phyloP scores from a whole-genome alignment of 2,888 invertebrate species.

The Eurois occulta region DNA sequence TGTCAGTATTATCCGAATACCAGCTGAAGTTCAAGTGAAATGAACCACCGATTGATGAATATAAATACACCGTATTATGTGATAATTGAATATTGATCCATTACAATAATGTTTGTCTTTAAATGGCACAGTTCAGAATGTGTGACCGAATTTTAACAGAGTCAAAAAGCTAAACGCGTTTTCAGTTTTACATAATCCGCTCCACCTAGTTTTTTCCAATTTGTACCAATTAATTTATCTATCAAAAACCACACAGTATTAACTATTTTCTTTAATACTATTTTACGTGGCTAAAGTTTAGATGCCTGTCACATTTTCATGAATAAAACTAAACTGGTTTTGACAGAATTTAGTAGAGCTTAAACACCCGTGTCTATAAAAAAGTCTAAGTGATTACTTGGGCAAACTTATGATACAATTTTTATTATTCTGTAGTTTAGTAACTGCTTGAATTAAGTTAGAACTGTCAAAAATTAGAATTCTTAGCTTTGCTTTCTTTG shows the following conservation, averaged over 20 bases:
- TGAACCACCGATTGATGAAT: conserved; percentile 53
- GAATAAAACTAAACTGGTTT: neutral
- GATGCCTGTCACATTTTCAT: neutral
- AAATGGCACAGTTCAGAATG: conserved; percentile 5
- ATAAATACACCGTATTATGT: conserved; percentile 48
- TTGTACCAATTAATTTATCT: neutral
- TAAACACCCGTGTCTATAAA: no score
- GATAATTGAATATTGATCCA: conserved; percentile 47
- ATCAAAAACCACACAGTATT: neutral
- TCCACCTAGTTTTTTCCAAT: neutral
- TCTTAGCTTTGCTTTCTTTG: no score
- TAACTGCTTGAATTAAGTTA: no score
- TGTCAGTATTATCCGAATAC: conserved; percentile 16
- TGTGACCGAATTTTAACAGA: conserved; percentile 2
- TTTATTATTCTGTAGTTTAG: no score
- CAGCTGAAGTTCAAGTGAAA: conserved; percentile 53
- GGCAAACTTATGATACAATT: no score
- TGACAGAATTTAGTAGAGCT: neutral
- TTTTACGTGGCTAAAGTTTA: neutral
- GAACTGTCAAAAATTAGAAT: no score
- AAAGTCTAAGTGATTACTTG: no score
- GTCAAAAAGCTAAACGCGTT: neutral
- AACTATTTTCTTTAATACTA: neutral
- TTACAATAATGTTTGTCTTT: conserved; percentile 10
- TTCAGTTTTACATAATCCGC: neutral